Evolutionary conservation across 2,888 invertebrate genomes (phyloP), one percentile per base, ranked within the genome.

Genomic region (Coleophora flavipennella): DNA sequence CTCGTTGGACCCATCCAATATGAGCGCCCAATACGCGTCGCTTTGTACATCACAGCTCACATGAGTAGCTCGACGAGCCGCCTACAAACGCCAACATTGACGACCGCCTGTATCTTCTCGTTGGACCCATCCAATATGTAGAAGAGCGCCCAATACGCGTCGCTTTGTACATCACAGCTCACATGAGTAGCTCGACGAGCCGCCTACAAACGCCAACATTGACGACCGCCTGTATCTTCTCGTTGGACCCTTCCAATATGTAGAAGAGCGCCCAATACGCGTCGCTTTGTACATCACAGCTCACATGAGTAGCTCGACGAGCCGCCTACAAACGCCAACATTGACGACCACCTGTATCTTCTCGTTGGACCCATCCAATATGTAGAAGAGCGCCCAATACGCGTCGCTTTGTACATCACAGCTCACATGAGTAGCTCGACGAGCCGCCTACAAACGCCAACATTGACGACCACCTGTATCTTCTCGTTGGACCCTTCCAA

Each of bases 171-270:
- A 70, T 97, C 97, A 2, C 8, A 2, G 29, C 79, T 71, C 58
- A 89, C 89, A 86, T 80, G 34, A 89, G 73, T 36, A 89, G 60
- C 59, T 89, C 89, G 3, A 89, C 89, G 33, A 89, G 83, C 54
- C 95, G 88, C 53, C 95, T 87, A 66, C 96, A 96, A 32, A 98
- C 97, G 1, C 97, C 97, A 10, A 96, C 93, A 74, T 97, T 95
- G 49, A 99, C 96, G 37, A 98, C 97, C 28, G 95, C 94, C 84
- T 97, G 97, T 58, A 99, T 98, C 85, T 97, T 97, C 55, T 98
- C 96, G 74, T 98, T 97, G 33, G 97, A 96, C 35, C 98, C 98
- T 69, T 99, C 98, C 0, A 95, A 95, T 41, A 99, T 79, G 1
- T 9, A 27, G 10, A 9, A 8, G 31, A 99, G 88, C 13, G 98